phyloP scores from a whole-genome alignment of 2,888 invertebrate genomes.

The Synanthedon andrenaeformis region DNA sequence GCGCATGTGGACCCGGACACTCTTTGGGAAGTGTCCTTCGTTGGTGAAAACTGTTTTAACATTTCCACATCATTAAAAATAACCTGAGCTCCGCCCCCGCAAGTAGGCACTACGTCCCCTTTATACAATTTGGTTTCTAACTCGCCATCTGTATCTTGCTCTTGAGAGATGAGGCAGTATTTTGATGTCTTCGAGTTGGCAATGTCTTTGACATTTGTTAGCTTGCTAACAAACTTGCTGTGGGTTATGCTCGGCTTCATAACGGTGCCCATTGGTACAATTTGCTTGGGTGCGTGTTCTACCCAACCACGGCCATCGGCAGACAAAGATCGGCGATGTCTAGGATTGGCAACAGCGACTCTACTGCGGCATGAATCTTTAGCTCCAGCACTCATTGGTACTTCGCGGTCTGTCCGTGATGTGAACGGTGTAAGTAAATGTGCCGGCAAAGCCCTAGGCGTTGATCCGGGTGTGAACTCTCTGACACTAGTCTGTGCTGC shows the following conservation, averaged over 20 bases:
- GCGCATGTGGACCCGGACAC: constrained; percentile 40
- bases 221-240: constrained; percentile 85
- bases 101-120: constrained; percentile 94
- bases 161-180: constrained; percentile 94
- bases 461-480: constrained; percentile 56
- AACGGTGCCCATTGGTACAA: constrained; percentile 89
- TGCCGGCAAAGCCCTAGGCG: constrained; percentile 55
- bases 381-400: constrained; percentile 7
- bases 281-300: constrained; percentile 85
- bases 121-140: constrained; percentile 93
- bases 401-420: neutral
- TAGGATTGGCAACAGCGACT: constrained; percentile 76
- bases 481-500: constrained; percentile 44
- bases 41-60: constrained; percentile 84
- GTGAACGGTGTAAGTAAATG: constrained; percentile 53
- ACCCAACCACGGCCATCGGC: constrained; percentile 84
- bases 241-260: constrained; percentile 86
- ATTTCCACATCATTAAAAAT: constrained; percentile 95
- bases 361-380: constrained; percentile 66
- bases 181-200: constrained; percentile 79
- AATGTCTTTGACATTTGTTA: constrained; percentile 83
- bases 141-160: constrained; percentile 91
- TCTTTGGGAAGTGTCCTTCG: constrained; percentile 36
- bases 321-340: constrained; percentile 85
- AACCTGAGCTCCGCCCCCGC: constrained; percentile 95